Base-by-base conservation (phyloP, 2,113 vertebrate species). In the Alaudala cheleensis region DNA sequence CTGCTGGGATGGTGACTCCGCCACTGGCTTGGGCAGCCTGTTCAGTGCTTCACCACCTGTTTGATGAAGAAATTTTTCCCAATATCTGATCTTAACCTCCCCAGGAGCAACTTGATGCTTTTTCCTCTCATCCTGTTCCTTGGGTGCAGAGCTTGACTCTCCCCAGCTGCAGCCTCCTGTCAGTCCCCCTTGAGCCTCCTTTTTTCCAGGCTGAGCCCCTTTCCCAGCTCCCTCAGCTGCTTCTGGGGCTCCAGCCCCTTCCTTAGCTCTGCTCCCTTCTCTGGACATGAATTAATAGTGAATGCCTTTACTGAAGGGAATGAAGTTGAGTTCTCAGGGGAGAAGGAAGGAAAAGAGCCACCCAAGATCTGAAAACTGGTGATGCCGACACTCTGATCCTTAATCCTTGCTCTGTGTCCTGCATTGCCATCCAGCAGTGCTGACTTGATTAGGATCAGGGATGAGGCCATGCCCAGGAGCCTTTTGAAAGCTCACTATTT, bases 381-480 rank as follows among this genome's bases (percentile, higher is more conserved):
- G 51, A 53, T 60, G 42, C 39, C 24, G 15, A 20, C 14, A 8
- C 18, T n/a, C 12, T 70, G 51, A 24, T 64, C 34, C 29, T 21
- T 57, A 33, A 12, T 76, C 40, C 61, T 44, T n/a, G 17, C 29
- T 47, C 18, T 12, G 1, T 54, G 44, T 64, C 34, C 49, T 81
- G 17, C 23, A 1, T 20, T 33, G 11, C 53, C 4, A 0, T 15
- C 33, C 44, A 23, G 53, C 71, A n/a, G 11, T 18, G 7, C 58
- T 42, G 50, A 12, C 13, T 28, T 4, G 47, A 1, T 62, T 11
- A 26, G 90, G 24, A 34, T 34, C 5, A 42, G 67, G 44, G 6
- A 14, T 0, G 12, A 42, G 29, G 31, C 23, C 5, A 0, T 2
- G 26, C 42, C 31, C 12, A 3, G 3, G 1, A 37, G 40, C 33